A percentile compares a stretch with the other conserved stretches of the same genome.
phyloP scores from a whole-genome alignment of 2,888 invertebrate species.

The Campopleginae sp. region DNA sequence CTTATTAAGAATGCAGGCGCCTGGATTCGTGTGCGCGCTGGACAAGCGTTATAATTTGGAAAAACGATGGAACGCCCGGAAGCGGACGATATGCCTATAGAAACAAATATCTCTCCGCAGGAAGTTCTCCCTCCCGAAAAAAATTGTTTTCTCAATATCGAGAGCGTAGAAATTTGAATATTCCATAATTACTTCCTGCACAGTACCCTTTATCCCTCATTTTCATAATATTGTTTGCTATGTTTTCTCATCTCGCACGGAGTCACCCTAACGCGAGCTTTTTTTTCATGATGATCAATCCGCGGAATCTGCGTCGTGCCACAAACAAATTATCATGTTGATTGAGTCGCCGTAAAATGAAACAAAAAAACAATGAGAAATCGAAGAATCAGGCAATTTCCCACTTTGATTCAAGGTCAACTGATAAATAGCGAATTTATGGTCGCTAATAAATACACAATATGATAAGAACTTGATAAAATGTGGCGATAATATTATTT shows the following conservation, averaged over 20 bases:
- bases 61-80: neutral
- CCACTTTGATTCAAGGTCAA: neutral
- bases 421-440: neutral
- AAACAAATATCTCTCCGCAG: slow-evolving; percentile 1
- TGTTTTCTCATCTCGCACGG: neutral
- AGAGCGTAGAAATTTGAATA: slow-evolving; percentile 24
- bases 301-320: neutral
- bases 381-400: neutral
- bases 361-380: neutral
- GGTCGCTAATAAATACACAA: neutral
- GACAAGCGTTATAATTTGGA: slow-evolving; percentile 20
- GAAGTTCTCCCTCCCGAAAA: neutral
- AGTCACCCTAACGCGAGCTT: neutral
- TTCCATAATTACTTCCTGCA: slow-evolving; percentile 18
- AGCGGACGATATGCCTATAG: neutral
- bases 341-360: neutral
- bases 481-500: too few species aligned
- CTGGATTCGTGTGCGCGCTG: neutral
- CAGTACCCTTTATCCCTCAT: neutral
- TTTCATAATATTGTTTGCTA: slow-evolving; percentile 20
- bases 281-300: neutral
- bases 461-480: too few species aligned
- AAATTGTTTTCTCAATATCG: neutral
- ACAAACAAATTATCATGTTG: slow-evolving; percentile 18
- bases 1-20: slow-evolving; percentile 16